A percentile compares a stretch with the other conserved stretches of the same genome.
phyloP scores from a whole-genome alignment of 2,797 vertebrate species.

The Sternarchorhynchus goeldii region DNA sequence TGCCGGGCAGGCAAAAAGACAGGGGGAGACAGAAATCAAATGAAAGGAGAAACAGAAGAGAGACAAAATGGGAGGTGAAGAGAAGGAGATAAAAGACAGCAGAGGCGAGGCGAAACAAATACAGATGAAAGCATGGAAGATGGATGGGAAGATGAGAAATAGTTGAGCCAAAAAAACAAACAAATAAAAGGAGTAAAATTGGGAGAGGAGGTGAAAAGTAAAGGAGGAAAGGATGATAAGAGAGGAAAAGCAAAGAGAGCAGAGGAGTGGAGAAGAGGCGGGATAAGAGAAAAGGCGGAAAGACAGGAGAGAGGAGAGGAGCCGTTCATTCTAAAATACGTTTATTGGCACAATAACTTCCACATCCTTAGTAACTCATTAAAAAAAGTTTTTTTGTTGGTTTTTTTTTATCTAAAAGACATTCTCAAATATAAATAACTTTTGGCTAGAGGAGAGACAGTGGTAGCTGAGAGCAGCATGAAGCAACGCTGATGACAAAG shows the following conservation, averaged over 20 bases:
- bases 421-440: neutral
- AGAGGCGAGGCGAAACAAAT: neutral
- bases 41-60: neutral
- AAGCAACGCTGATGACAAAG: slow-evolving; percentile 9
- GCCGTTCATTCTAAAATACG: neutral
- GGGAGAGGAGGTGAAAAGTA: neutral
- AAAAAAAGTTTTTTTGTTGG: neutral
- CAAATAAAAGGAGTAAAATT: neutral
- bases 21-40: slow-evolving; percentile 10
- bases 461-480: neutral
- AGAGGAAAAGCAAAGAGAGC: neutral
- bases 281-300: neutral
- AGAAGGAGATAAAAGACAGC: neutral
- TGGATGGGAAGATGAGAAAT: neutral
- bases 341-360: too few relatives aligned
- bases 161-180: neutral
- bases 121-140: neutral
- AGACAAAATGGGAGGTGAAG: neutral
- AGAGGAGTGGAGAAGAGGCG: neutral
- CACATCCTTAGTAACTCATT: too few relatives aligned
- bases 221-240: neutral
- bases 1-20: neutral
- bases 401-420: neutral
- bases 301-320: neutral
- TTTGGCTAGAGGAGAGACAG: neutral